A percentile compares a stretch with the other conserved stretches of the same genome.
These are phyloP conservation scores for Lytechinus pictus DNA, from an alignment of 35 echinoderm and acorn worm genomes.

Conservation along the genomic window DNA sequence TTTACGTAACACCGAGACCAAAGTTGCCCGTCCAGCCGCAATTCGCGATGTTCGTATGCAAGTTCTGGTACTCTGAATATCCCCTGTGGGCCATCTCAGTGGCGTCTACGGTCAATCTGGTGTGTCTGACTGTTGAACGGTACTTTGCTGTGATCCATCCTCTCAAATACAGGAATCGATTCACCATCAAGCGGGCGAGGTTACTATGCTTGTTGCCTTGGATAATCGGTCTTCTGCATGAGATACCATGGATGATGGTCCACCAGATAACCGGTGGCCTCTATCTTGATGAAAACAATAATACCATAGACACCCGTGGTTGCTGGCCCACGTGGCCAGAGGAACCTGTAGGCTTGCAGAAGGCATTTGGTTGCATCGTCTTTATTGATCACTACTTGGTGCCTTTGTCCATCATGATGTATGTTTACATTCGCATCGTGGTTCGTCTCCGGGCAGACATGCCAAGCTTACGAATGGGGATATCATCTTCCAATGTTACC, in stretches of 20 bases:
- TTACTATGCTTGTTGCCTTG: slow-evolving; percentile 70
- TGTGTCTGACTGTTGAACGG: slow-evolving; percentile 78
- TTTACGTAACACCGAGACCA: slow-evolving; percentile 57
- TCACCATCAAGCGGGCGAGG: slow-evolving; percentile 64
- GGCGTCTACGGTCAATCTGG: slow-evolving; percentile 82
- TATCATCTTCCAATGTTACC: background rate
- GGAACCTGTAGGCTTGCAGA: slow-evolving; percentile 34
- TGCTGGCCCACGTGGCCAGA: slow-evolving; percentile 65
- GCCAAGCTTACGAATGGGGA: slow-evolving; percentile 26
- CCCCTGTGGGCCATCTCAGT: slow-evolving; percentile 83
- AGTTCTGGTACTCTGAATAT: slow-evolving; percentile 89
- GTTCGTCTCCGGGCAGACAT: slow-evolving; percentile 60
- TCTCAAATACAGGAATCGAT: slow-evolving; percentile 70
- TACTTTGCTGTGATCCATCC: slow-evolving; percentile 96
- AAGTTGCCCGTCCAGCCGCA: background rate
- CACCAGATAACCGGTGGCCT: slow-evolving; percentile 37
- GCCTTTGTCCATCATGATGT: slow-evolving; percentile 82
- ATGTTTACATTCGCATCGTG: slow-evolving; percentile 83
- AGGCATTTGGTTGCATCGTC: slow-evolving; percentile 69
- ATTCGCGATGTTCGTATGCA: slow-evolving; percentile 65
- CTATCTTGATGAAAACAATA: background rate
- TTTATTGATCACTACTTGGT: slow-evolving; percentile 85
- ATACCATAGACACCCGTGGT: background rate
- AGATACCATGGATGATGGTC: slow-evolving; percentile 73
- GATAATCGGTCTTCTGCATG: slow-evolving; percentile 74